phyloP scores from a whole-genome alignment of 53 echinoderm and acorn worm species.

The Henricia sp. region DNA sequence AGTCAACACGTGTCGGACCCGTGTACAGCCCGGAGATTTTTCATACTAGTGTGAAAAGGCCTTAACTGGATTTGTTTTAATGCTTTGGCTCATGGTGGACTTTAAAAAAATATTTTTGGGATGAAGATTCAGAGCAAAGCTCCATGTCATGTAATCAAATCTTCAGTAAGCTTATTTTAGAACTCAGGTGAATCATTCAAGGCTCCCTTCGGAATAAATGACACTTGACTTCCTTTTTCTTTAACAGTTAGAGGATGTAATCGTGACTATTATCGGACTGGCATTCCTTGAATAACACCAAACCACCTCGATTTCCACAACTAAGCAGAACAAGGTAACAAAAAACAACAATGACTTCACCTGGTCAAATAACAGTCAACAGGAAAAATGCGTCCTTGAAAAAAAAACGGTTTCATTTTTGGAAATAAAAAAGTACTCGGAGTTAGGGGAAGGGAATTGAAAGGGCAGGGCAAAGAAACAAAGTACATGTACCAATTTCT shows the following conservation, averaged over 20 bases:
- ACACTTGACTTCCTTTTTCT: constrained; percentile 4
- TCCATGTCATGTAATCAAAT: too few species aligned
- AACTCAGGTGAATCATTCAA: not conserved
- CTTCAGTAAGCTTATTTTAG: too few species aligned
- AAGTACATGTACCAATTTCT: too few species aligned
- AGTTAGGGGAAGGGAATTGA: not conserved
- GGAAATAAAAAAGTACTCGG: not conserved
- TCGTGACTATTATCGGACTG: not conserved
- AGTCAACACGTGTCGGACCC: too few species aligned
- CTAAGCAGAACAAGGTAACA: not conserved
- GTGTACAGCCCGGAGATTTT: too few species aligned
- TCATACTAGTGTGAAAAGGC: too few species aligned
- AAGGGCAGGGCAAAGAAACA: not conserved
- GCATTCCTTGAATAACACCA: constrained; percentile 16
- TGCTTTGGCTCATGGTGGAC: too few species aligned
- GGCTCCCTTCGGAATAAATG: not conserved
- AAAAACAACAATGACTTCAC: constrained; percentile 3
- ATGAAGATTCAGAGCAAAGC: too few species aligned
- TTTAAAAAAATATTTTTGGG: too few species aligned
- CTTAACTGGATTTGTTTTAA: too few species aligned
- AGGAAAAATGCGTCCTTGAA: constrained; percentile 37
- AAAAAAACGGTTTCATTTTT: constrained; percentile 25
- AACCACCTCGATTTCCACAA: too few species aligned
- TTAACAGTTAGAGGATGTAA: not conserved
- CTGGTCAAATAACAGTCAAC: constrained; percentile 35